Base-by-base conservation (phyloP, 2,888 invertebrate species). In the Colletes collaris region DNA sequence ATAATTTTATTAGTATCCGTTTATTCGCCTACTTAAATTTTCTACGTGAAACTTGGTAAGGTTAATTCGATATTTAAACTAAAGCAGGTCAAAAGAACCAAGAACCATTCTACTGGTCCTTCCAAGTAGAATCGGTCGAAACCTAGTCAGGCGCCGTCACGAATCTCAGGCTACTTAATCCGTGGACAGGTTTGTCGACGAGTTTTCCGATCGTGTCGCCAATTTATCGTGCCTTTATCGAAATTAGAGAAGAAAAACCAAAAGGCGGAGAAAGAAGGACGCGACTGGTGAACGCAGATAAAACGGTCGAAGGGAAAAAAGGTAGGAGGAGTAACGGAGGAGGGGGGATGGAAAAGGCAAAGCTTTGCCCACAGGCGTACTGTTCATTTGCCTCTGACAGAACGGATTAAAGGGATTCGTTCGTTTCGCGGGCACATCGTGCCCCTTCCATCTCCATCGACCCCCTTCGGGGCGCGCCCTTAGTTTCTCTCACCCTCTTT, bases 301-400 rank as follows among this genome's bases (percentile, higher is more conserved):
- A 74, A 73, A 74, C 68, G 58, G 7, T 6, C 44, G 44, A 46
- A 62, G 55, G 3, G 40, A 8, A 10, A 46, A 40, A 70, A 46
- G 60, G 8, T n/a, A 27, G 6, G 13, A 58, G n/a, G n/a, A 16
- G 52, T 5, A 8, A 4, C 8, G 11, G 4, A 44, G 53, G 53
- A 8, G 64, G 13, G 40, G 37, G 7, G 7, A 46, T 53, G 44
- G 16, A 37, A 19, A 64, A 53, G 70, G 71, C 67, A 82, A 86
- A 87, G 81, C 86, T 87, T 90, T 87, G 87, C 87, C 77, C 84
- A 81, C 82, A 67, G 73, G 63, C 77, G 68, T 83, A 82, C 85
- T 86, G 89, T 89, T 89, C 89, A 89, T 90, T 90, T 87, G 89
- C 87, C 83, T 87, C 84, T 81, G 88, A 87, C 87, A 86, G 84